Evolutionary conservation across 1,140 invertebrate species (phyloP), one percentile per base, ranked within the genome.

Genomic region (Eciton burchellii): DNA sequence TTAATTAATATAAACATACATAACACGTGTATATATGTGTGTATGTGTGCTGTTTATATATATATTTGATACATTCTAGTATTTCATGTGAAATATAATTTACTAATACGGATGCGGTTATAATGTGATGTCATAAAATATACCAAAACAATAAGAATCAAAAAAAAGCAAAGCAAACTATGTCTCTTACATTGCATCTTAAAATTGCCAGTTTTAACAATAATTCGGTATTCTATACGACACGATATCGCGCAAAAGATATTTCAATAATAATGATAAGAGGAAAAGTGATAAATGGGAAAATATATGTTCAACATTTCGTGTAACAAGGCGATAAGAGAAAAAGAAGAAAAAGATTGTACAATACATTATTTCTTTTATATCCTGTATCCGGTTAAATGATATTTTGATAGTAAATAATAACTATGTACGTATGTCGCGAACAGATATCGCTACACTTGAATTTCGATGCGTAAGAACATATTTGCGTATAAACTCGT

Each of bases 41-140:
- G 59, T 79, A 62, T 63, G 79, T 56, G 24, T 54, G 72, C 16
- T 47, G 70, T 63, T 63, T 65, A 52, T 45, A 85, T 88, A 90
- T 91, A 90, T 90, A 89, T 90, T 88, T 91, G 86, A 89, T 90
- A 91, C 85, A 91, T 89, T 91, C 86, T 88, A 89, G 77, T 90
- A 89, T 89, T 92, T 90, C 86, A 89, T 65, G 81, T 84, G 81
- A 85, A 59, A n/a, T 72, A 63, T 72, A 87, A 43, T 54, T 72
- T 82, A 29, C 54, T 29, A 35, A 63, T 29, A 49, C 57, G 45
- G 71, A 26, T 63, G 52, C 24, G 81, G 57, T 66, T 73, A 47
- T 41, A 59, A 63, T 47, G 65, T 29, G 35, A 74, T 29, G 19
- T 35, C 52, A 43, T n/a, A 3, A 84, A 73, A 66, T 59, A 71